Conservation (phyloP, 30 jellyfish, hydroid and myxozoan species). For the Chironex yamaguchii region DNA sequence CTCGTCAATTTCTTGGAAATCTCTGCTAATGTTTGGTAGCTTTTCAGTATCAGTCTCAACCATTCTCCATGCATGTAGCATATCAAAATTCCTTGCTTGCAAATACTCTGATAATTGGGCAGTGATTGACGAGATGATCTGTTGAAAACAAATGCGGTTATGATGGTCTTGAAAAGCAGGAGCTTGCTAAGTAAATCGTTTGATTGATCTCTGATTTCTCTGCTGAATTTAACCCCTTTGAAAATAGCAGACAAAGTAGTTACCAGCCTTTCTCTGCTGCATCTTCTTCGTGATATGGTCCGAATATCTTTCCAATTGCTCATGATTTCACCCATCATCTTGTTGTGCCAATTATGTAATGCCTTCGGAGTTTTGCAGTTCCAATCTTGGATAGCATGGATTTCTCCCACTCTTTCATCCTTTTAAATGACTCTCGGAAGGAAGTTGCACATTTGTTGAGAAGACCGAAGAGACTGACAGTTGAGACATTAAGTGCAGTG, state of each 20-base stretch:
- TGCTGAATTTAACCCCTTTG: neutral
- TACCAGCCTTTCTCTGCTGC: conserved; percentile 6
- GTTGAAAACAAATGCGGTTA: no score
- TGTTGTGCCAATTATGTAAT: no score
- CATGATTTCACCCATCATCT: no score
- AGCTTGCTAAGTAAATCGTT: conserved; percentile 16
- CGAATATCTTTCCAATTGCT: no score
- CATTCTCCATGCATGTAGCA: no score
- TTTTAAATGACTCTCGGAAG: conserved; percentile 9
- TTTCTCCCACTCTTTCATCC: conserved; percentile 26
- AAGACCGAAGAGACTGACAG: conserved; percentile 30
- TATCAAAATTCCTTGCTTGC: no score
- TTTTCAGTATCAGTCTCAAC: neutral
- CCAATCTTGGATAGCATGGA: no score
- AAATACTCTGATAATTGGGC: no score
- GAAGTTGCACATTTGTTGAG: no score
- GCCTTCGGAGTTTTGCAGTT: no score
- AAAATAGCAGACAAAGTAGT: neutral
- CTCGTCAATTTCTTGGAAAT: conserved; percentile 1
- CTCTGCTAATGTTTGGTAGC: neutral
- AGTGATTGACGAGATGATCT: no score
- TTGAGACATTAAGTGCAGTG: conserved; percentile 22
- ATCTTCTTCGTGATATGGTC: no score
- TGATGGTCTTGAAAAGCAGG: conserved; percentile 4
- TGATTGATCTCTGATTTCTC: neutral